These are phyloP conservation scores for Choreutis nemorana DNA, from an alignment of 2,888 invertebrate genomes.

Conservation along the genomic window DNA sequence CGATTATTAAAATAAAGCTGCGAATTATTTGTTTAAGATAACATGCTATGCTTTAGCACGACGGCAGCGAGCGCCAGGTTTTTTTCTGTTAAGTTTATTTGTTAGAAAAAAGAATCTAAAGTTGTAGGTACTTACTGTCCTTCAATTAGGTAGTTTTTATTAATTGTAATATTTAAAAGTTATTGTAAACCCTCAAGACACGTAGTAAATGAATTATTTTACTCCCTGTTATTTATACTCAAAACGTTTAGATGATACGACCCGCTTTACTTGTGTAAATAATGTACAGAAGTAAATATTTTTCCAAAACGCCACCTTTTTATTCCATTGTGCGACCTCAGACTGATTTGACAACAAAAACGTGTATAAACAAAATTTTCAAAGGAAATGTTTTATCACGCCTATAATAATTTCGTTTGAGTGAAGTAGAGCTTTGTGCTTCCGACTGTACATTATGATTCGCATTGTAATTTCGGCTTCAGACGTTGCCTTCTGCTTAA, in stretches of 20 bases:
- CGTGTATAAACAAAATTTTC: slow-evolving; percentile 6
- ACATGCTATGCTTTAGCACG: too few relatives aligned
- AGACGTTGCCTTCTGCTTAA: slow-evolving; percentile 17
- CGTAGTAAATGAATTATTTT: not conserved
- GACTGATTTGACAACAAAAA: not conserved
- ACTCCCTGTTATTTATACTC: not conserved
- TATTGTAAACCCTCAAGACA: too few relatives aligned
- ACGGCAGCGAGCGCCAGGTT: too few relatives aligned
- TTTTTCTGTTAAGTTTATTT: too few relatives aligned
- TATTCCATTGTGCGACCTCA: too few relatives aligned
- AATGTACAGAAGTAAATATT: slow-evolving; percentile 56
- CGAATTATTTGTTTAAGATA: too few relatives aligned
- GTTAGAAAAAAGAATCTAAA: too few relatives aligned
- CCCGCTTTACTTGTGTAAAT: slow-evolving; percentile 18
- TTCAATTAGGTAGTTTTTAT: too few relatives aligned
- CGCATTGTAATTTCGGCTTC: slow-evolving; percentile 21
- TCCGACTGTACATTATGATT: slow-evolving; percentile 23
- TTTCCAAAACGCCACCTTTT: slow-evolving; percentile 22
- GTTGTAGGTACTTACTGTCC: too few relatives aligned
- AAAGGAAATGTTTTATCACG: slow-evolving; percentile 15
- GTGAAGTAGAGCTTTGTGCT: slow-evolving; percentile 23
- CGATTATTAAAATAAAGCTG: too few relatives aligned
- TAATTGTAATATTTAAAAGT: too few relatives aligned
- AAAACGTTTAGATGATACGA: too few relatives aligned
- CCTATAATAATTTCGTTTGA: slow-evolving; percentile 20